These are phyloP conservation scores for Oedothorax gibbosus DNA, from an alignment of 1,140 invertebrate genomes.

Conservation along the genomic window DNA sequence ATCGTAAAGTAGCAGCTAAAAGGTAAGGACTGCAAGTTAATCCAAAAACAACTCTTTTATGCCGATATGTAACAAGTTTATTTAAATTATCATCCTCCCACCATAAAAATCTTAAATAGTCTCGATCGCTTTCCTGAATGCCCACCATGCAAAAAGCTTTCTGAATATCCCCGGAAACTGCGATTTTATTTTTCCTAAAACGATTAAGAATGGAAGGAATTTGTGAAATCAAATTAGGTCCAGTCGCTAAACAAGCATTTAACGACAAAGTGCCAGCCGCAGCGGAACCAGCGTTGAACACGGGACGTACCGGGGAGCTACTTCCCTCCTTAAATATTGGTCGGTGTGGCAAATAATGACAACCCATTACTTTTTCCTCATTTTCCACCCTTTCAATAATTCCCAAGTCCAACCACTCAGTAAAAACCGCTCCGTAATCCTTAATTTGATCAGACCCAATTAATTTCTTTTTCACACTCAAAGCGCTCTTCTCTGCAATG, in stretches of 20 bases:
- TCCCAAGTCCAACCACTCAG: background rate
- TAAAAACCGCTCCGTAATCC: conserved; percentile 19
- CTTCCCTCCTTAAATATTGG: conserved; percentile 19
- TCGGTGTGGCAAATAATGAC: conserved; percentile 32
- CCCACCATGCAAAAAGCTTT: conserved; percentile 13
- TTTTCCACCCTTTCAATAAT: conserved; percentile 15
- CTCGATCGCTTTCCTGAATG: conserved; percentile 21
- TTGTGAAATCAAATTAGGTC: conserved; percentile 32
- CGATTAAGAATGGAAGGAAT: conserved; percentile 27
- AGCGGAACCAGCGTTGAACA: conserved; percentile 27
- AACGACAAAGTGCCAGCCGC: background rate
- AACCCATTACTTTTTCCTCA: background rate
- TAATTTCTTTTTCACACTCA: conserved; percentile 29
- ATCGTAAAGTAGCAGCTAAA: conserved; percentile 10
- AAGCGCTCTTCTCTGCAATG: background rate
- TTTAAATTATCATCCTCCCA: background rate
- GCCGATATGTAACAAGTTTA: conserved; percentile 4
- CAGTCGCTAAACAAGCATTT: conserved; percentile 35
- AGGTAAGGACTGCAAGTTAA: conserved; percentile 24
- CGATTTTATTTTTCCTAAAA: conserved; percentile 8
- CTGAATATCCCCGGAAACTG: conserved; percentile 8
- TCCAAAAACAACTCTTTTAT: conserved; percentile 43
- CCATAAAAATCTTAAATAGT: conserved; percentile 43
- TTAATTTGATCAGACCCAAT: background rate
- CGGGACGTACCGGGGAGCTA: conserved; percentile 18